Conservation (phyloP, 2,113 vertebrate species). For the Daubentonia madagascariensis region DNA sequence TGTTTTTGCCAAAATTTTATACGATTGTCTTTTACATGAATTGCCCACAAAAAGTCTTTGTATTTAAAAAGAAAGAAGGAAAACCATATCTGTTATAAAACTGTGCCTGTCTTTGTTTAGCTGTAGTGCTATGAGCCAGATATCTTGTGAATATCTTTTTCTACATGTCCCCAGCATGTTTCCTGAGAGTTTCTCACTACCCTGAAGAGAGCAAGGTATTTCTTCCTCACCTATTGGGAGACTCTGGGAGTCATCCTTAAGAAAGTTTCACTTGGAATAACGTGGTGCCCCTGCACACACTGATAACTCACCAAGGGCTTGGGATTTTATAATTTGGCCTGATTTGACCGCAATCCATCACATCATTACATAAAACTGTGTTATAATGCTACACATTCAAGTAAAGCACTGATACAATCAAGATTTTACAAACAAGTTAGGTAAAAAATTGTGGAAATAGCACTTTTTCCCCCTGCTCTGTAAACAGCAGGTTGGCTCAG, state of each 20-base stretch:
- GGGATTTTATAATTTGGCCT: background rate
- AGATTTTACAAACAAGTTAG: background rate
- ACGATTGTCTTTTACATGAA: background rate
- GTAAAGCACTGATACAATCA: background rate
- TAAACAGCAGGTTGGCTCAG: background rate
- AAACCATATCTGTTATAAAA: background rate
- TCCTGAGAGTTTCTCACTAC: background rate
- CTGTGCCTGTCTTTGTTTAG: background rate
- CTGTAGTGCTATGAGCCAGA: background rate
- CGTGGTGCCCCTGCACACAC: background rate
- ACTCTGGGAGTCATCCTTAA: background rate
- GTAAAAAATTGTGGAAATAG: background rate
- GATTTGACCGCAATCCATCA: background rate
- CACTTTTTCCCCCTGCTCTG: background rate
- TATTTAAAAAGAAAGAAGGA: background rate
- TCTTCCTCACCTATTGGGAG: background rate
- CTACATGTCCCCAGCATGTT: background rate
- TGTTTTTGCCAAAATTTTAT: background rate
- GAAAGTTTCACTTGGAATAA: background rate
- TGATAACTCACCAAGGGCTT: background rate
- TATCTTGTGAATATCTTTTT: background rate
- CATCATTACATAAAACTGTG: background rate
- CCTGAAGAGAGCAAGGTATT: background rate
- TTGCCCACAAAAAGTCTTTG: background rate
- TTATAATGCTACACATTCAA: background rate